phyloP scores from a whole-genome alignment of 2,888 invertebrate species.

The Conus canariensis region DNA sequence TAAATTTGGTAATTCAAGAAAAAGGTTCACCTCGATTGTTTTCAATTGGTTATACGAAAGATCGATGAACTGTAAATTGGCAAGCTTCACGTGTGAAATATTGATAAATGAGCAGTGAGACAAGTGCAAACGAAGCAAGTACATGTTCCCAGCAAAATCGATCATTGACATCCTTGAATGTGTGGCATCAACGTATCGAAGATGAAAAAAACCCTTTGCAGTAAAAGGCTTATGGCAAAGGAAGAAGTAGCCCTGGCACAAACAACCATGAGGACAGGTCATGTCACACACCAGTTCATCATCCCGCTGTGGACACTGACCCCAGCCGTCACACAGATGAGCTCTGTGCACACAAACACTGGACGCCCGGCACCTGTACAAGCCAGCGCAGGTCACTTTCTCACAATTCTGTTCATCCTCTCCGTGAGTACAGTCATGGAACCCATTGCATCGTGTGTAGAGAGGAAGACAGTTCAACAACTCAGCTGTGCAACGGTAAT shows the following conservation, averaged over 20 bases:
- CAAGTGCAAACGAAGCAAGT: too few relatives aligned
- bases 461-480: slow-evolving; percentile 9
- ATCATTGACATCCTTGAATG: too few relatives aligned
- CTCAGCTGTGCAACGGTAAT: slow-evolving; percentile 12
- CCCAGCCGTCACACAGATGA: slow-evolving; percentile 13
- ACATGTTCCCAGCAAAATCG: too few relatives aligned
- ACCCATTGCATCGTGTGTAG: slow-evolving; percentile 12
- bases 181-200: too few relatives aligned
- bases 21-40: not conserved
- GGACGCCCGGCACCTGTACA: not conserved
- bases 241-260: too few relatives aligned
- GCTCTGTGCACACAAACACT: not conserved
- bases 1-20: not conserved
- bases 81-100: not conserved
- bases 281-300: slow-evolving; percentile 15
- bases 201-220: too few relatives aligned
- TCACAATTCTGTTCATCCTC: slow-evolving; percentile 15
- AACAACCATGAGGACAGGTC: not conserved
- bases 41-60: not conserved
- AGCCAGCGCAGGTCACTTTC: not conserved
- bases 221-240: too few relatives aligned
- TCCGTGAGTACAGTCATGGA: not conserved
- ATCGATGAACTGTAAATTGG: not conserved
- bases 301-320: slow-evolving; percentile 26
- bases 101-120: too few relatives aligned